A percentile compares a stretch with the other conserved stretches of the same genome.
phyloP scores from a whole-genome alignment of 2,888 invertebrate genomes.

The Microplitis deprimator region DNA sequence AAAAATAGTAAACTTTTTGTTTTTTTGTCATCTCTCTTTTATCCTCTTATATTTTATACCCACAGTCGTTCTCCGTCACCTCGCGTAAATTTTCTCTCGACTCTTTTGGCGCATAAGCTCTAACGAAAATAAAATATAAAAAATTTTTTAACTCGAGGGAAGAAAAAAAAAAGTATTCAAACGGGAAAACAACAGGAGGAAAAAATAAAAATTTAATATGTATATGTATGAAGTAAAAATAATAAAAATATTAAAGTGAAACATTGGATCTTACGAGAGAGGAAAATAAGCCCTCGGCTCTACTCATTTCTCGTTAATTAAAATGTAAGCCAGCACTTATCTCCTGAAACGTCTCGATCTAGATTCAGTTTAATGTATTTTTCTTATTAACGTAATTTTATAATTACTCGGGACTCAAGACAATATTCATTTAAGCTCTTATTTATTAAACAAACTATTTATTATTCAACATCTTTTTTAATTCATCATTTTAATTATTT shows the following conservation, averaged over 20 bases:
- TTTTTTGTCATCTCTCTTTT: slow-evolving; percentile 18
- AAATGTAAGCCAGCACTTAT: slow-evolving; percentile 40
- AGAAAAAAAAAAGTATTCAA: not conserved
- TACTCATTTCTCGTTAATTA: slow-evolving; percentile 48
- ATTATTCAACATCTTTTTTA: not conserved
- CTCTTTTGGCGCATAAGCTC: slow-evolving; percentile 12
- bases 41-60: not conserved
- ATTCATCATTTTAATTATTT: no score
- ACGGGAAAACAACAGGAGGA: slow-evolving; percentile 9
- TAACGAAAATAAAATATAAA: not conserved
- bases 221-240: slow-evolving; percentile 34
- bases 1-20: slow-evolving; percentile 49
- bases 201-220: slow-evolving; percentile 14
- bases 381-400: slow-evolving; percentile 33
- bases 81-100: slow-evolving; percentile 23
- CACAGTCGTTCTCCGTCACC: slow-evolving; percentile 21
- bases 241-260: slow-evolving; percentile 22
- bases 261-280: slow-evolving; percentile 49
- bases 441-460: not conserved
- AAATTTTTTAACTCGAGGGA: not conserved
- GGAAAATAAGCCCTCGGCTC: slow-evolving; percentile 41
- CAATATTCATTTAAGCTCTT: slow-evolving; percentile 7
- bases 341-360: slow-evolving; percentile 35
- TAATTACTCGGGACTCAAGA: slow-evolving; percentile 17
- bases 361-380: slow-evolving; percentile 33